These are phyloP conservation scores for Junonia oenone DNA, from an alignment of 2,888 invertebrate genomes.

Conservation along the genomic window DNA sequence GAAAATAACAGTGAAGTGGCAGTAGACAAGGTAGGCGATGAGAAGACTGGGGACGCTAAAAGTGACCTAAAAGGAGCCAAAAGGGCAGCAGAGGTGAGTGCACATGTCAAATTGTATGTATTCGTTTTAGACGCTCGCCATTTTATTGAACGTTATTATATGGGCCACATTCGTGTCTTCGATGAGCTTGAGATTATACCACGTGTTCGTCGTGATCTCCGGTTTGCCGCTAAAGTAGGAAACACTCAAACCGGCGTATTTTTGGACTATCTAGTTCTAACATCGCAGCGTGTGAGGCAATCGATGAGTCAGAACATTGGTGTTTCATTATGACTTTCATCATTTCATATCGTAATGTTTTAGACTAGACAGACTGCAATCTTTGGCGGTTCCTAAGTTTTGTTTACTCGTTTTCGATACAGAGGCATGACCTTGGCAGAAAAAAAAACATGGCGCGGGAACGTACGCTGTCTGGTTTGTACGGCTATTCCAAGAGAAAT, in stretches of 20 bases:
- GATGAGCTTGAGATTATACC: conserved; percentile 36
- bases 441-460: conserved; percentile 77
- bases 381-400: conserved; percentile 46
- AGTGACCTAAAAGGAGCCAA: conserved; percentile 92
- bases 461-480: conserved; percentile 57
- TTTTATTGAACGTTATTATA: conserved; percentile 67
- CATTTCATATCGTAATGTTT: conserved; percentile 21
- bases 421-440: conserved; percentile 72
- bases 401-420: conserved; percentile 74
- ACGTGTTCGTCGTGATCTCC: conserved; percentile 43
- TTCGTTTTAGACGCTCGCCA: conserved; percentile 74
- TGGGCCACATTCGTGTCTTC: conserved; percentile 37
- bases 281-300: conserved; percentile 57
- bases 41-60: conserved; percentile 85
- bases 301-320: conserved; percentile 55
- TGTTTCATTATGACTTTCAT: conserved; percentile 37
- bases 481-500: conserved; percentile 42
- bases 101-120: conserved; percentile 71
- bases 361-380: conserved; percentile 24
- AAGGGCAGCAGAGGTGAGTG: conserved; percentile 92
- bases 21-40: conserved; percentile 90
- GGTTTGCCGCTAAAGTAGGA: conserved; percentile 30
- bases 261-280: conserved; percentile 59
- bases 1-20: conserved; percentile 92
- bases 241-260: conserved; percentile 62